Evolutionary conservation across 2,888 invertebrate species (phyloP).

Genomic region (Diabrotica balteata): DNA sequence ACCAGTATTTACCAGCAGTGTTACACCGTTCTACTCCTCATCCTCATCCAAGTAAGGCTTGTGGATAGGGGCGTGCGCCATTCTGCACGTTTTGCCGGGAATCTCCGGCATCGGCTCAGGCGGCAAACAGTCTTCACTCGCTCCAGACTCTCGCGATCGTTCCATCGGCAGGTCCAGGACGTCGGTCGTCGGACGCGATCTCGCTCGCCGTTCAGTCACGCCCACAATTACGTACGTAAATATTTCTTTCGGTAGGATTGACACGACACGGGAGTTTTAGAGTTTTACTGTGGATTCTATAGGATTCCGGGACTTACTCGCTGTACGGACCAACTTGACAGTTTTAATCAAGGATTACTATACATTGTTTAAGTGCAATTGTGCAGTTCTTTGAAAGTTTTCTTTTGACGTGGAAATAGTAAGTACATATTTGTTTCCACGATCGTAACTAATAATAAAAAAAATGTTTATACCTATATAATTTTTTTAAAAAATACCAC

Average conservation of each 20-base stretch:
- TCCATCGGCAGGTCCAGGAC: constrained; percentile 16
- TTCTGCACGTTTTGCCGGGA: constrained; percentile 39
- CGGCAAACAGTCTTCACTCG: constrained; percentile 43
- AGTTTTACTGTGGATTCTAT: too few relatives aligned
- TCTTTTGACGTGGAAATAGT: too few relatives aligned
- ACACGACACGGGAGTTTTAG: too few relatives aligned
- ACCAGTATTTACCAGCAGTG: constrained; percentile 10
- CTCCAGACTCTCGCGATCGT: constrained; percentile 35
- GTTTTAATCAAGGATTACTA: too few relatives aligned
- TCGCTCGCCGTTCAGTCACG: constrained; percentile 32
- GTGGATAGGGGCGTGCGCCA: constrained; percentile 41
- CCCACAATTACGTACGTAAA: constrained; percentile 40
- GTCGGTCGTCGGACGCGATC: constrained; percentile 7
- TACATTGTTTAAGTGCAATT: too few relatives aligned
- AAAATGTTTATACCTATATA: too few relatives aligned
- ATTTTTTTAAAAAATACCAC: too few relatives aligned
- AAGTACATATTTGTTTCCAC: too few relatives aligned
- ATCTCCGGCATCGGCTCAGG: constrained; percentile 37
- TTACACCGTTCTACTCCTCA: constrained; percentile 1
- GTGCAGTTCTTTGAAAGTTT: too few relatives aligned
- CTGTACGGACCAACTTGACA: too few relatives aligned
- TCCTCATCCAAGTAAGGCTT: constrained; percentile 8
- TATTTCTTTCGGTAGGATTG: not conserved
- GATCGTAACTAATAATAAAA: too few relatives aligned
- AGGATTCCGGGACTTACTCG: too few relatives aligned